A percentile compares a stretch with the other conserved stretches of the same genome.
Evolutionary conservation across 2,113 vertebrate genomes (phyloP).

Genomic region (Recurvirostra avosetta): DNA sequence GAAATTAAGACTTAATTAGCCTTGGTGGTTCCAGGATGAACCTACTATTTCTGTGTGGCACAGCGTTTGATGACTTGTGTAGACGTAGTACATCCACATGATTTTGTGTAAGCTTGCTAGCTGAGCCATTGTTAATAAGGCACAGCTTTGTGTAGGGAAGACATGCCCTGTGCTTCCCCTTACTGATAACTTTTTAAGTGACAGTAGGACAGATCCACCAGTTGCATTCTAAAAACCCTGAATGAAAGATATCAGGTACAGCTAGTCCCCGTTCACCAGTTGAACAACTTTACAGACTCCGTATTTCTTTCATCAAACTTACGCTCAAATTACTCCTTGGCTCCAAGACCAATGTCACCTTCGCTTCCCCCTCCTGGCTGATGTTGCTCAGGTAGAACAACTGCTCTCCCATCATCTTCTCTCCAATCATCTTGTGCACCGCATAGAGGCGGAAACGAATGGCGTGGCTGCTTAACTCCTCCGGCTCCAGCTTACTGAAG

Average conservation of each 20-base stretch:
- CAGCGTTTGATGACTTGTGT: not conserved
- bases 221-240: not conserved
- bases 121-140: not conserved
- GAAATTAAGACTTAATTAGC: not conserved
- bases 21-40: not conserved
- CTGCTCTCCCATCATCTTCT: constrained; percentile 95
- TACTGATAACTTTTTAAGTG: not conserved
- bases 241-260: not conserved
- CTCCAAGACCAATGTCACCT: constrained; percentile 84
- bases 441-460: constrained; percentile 92
- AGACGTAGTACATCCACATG: not conserved
- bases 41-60: not conserved
- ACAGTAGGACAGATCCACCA: not conserved
- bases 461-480: constrained; percentile 78
- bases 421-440: constrained; percentile 81
- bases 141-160: not conserved
- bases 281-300: not conserved
- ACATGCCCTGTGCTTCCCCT: not conserved
- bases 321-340: constrained; percentile 90
- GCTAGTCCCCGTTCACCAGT: not conserved
- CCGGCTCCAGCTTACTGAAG: constrained; percentile 81
- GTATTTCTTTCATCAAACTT: constrained; percentile 48
- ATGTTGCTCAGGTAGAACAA: constrained; percentile 81
- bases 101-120: not conserved
- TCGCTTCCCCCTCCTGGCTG: constrained; percentile 68